Evolutionary conservation across 2,888 invertebrate species (phyloP), one percentile per base, ranked within the genome.

Genomic region (Drosophila pseudotakahashii): DNA sequence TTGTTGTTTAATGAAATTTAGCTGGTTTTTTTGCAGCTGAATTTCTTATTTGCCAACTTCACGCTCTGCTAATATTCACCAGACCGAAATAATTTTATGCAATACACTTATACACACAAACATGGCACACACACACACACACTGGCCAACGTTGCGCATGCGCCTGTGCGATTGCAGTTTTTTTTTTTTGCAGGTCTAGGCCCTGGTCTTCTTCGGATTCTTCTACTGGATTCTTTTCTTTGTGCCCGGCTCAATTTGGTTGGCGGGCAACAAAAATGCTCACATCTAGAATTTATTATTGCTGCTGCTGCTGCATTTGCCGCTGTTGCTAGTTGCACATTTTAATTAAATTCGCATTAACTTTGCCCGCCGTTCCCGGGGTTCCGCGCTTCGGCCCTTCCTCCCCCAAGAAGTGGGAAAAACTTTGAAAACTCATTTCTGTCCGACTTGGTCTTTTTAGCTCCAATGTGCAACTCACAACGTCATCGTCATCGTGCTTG

Each of bases 81-180:
- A 91, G 91, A 91, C 91, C 91, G 91, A 91, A 91, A 91, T 91
- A 91, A 91, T 91, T 91, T 85, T 91, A 91, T 91, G 91, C 91
- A 90, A 91, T 90, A 91, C 90, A 90, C 90, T 62, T 55, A 71
- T 53, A 73, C 48, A 74, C 62, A 69, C 71, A 16, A 16, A 53
- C 44, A 39, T 34, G 34, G 52, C 34, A 61, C 41, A 32, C 47
- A 32, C 32, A 58, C 53, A 32, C 23, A 50, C 71, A 64, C 7
- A 6, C n/a, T n/a, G 74, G 74, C 54, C 73, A 75, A 57, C 75
- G 81, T 79, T 71, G 81, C 85, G 75, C 81, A 82, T 85, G 81
- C 81, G 81, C 81, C 83, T 61, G 32, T 61, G 57, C 76, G 76
- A 70, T 72, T 57, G 57, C 66, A 66, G 32, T 48, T 60, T 39